Conservation (phyloP, 2,113 vertebrate genomes). For the Calypte anna region DNA sequence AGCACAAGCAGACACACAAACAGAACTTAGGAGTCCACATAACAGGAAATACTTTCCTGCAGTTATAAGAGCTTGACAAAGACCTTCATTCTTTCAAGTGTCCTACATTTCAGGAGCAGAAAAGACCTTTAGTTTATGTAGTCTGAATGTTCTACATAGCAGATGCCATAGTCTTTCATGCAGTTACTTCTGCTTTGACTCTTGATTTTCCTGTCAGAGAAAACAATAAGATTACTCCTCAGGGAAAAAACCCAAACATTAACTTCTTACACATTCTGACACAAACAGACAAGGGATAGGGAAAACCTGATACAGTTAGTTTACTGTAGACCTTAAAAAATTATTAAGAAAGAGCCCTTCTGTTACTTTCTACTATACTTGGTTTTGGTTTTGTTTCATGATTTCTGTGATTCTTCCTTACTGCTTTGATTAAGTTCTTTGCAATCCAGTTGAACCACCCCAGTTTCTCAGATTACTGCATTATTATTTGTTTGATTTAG, state of each 20-base stretch:
- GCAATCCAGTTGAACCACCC: background rate
- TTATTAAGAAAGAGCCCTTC: background rate
- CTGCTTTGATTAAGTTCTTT: background rate
- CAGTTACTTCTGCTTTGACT: background rate
- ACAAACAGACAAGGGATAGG: background rate
- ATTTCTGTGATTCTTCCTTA: background rate
- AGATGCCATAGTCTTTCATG: background rate
- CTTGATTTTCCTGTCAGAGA: constrained; percentile 11
- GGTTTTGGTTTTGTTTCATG: background rate
- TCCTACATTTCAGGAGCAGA: background rate
- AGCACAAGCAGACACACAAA: rapidly evolving
- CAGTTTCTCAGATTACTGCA: background rate
- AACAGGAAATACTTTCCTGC: background rate
- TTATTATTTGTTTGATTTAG: background rate
- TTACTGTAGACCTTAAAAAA: background rate
- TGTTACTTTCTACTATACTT: background rate
- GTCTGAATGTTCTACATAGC: background rate
- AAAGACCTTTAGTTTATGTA: background rate
- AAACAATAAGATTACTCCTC: background rate
- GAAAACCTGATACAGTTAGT: background rate
- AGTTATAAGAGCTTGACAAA: background rate
- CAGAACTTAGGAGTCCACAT: background rate
- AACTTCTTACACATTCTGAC: background rate
- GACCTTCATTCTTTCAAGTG: constrained; percentile 30
- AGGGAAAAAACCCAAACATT: background rate